These are phyloP conservation scores for Prionchulus punctatus DNA, from an alignment of 2,888 invertebrate species.

Conservation along the genomic window DNA sequence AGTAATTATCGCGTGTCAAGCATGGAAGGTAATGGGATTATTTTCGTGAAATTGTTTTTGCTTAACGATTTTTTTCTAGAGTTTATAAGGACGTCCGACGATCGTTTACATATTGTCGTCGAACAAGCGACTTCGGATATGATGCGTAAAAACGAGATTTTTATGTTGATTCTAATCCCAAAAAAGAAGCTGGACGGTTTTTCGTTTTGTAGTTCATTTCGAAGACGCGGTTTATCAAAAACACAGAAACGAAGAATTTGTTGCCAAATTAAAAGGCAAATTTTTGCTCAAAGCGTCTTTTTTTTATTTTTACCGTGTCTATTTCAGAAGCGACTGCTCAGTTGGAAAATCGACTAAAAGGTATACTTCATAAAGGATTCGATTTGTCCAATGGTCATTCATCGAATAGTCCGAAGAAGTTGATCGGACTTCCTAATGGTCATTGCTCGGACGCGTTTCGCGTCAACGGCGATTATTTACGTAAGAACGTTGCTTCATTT, in stretches of 20 bases:
- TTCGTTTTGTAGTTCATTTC: too few relatives aligned
- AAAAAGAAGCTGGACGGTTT: too few relatives aligned
- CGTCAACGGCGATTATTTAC: too few relatives aligned
- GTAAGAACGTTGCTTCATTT: too few relatives aligned
- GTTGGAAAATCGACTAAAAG: background rate
- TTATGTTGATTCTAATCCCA: too few relatives aligned
- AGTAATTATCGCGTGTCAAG: background rate
- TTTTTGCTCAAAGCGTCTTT: background rate
- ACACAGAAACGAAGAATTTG: background rate
- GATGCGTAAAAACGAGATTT: background rate
- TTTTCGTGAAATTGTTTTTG: background rate
- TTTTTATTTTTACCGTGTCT: background rate
- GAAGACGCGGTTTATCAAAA: background rate
- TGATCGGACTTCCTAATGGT: too few relatives aligned
- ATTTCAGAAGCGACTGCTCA: background rate
- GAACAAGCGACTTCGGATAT: background rate
- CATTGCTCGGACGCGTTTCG: too few relatives aligned
- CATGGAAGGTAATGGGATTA: background rate
- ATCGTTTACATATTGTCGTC: background rate
- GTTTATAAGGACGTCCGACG: background rate
- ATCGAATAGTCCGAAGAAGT: too few relatives aligned
- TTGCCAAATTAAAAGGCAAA: background rate
- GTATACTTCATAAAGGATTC: too few relatives aligned
- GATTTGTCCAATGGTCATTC: too few relatives aligned
- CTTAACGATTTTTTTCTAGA: background rate